phyloP scores from a whole-genome alignment of 2,888 invertebrate genomes.

The Therioaphis trifolii region DNA sequence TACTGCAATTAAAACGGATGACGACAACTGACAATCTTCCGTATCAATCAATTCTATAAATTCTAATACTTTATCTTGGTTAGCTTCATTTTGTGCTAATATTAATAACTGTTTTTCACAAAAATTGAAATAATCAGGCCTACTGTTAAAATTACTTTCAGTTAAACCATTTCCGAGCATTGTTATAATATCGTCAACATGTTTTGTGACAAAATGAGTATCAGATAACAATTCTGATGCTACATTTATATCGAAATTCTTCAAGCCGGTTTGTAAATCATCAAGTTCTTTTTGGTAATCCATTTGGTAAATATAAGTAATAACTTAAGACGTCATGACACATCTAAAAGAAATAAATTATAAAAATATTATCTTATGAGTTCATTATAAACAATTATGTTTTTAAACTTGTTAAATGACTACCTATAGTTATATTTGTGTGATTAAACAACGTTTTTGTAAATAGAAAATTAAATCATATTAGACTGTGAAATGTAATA shows the following conservation, averaged over 20 bases:
- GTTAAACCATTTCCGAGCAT: constrained; percentile 16
- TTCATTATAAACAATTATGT: too few species aligned
- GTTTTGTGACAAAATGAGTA: neutral
- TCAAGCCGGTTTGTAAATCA: constrained; percentile 26
- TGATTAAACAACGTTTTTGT: too few species aligned
- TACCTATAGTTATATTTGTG: too few species aligned
- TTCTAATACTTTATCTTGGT: neutral
- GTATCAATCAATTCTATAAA: constrained; percentile 46
- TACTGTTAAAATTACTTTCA: constrained; percentile 12
- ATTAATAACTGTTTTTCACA: constrained; percentile 40
- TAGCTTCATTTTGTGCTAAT: constrained; percentile 9
- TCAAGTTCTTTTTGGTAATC: constrained; percentile 24
- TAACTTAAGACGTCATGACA: constrained; percentile 44
- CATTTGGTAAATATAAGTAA: constrained; percentile 48
- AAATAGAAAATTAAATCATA: too few species aligned
- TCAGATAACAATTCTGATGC: neutral
- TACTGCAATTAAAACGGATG: constrained; percentile 11
- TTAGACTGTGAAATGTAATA: too few species aligned
- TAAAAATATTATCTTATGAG: constrained; percentile 40
- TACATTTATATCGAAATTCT: constrained; percentile 4
- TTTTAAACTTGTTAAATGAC: too few species aligned
- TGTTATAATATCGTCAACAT: neutral
- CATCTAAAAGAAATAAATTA: constrained; percentile 59
- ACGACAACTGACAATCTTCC: neutral
- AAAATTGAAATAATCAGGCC: constrained; percentile 22